Percentiles rank a stretch among this genome's conserved stretches.
Evolutionary conservation across 2,797 vertebrate species (phyloP).

Genomic region (Oreortyx pictus): DNA sequence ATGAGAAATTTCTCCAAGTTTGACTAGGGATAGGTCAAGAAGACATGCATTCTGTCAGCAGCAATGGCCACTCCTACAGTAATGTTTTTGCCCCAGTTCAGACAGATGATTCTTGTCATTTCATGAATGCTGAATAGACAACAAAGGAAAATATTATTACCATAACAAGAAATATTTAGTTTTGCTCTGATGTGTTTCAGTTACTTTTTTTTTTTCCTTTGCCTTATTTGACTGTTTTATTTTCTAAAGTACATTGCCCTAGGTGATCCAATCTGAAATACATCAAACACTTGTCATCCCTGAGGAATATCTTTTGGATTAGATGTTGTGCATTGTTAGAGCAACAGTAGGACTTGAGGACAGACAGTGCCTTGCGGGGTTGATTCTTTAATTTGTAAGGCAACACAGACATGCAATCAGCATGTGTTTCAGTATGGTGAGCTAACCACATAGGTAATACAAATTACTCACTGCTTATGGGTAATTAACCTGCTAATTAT

Average conservation of each 20-base stretch:
- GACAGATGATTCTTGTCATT: background rate
- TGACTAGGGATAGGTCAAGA: background rate
- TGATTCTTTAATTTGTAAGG: slow-evolving; percentile 47
- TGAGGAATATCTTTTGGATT: slow-evolving; percentile 27
- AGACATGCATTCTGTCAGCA: background rate
- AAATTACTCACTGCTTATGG: slow-evolving; percentile 57
- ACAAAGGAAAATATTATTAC: background rate
- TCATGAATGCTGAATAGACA: background rate
- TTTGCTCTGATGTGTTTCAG: background rate
- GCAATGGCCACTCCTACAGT: background rate
- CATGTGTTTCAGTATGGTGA: slow-evolving; percentile 13
- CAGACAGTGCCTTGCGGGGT: background rate
- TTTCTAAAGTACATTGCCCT: background rate
- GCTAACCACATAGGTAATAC: slow-evolving; percentile 55
- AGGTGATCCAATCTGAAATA: background rate
- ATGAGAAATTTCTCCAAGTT: background rate
- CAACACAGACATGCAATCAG: slow-evolving; percentile 26
- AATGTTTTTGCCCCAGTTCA: background rate
- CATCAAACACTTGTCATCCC: background rate
- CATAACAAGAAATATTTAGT: background rate
- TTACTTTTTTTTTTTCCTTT: background rate
- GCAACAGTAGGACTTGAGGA: background rate
- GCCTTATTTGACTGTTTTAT: background rate
- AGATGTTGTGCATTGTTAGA: background rate
- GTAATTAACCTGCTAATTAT: slow-evolving; percentile 76